Evolutionary conservation across 2,113 vertebrate genomes (phyloP).

Genomic region (Columba janthina): DNA sequence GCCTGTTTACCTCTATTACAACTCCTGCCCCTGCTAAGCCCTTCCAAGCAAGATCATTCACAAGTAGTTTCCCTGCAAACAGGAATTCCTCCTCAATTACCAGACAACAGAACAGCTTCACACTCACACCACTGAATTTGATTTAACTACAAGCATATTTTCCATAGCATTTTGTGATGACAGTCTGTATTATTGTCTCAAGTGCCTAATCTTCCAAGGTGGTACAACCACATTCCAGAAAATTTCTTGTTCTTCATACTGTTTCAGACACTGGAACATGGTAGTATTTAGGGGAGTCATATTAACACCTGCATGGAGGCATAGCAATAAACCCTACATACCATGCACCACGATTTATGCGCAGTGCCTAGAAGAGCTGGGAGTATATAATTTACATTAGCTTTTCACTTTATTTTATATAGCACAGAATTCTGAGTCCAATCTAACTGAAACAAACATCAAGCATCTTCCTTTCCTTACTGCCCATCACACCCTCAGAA

Average conservation of each 20-base stretch:
- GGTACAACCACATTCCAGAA: not conserved
- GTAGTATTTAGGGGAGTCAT: rapidly evolving
- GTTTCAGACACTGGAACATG: rapidly evolving
- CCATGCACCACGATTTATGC: rapidly evolving
- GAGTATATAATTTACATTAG: not conserved
- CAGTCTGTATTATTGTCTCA: not conserved
- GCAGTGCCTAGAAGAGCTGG: not conserved
- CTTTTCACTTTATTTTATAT: not conserved
- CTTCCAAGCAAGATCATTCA: not conserved
- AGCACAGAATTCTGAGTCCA: not conserved
- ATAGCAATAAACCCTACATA: not conserved
- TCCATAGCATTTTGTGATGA: not conserved
- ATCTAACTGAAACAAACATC: too few relatives aligned
- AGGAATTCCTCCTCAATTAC: not conserved
- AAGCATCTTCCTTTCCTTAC: not conserved
- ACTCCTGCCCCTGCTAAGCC: not conserved
- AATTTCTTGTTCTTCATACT: not conserved
- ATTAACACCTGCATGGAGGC: not conserved
- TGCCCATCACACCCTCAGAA: not conserved
- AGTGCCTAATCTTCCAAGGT: not conserved
- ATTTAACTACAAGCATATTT: not conserved
- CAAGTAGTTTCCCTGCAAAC: not conserved
- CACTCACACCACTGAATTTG: not conserved
- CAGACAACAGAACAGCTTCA: not conserved
- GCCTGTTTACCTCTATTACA: not conserved